Percentiles rank a stretch among this genome's conserved stretches.
phyloP scores from a whole-genome alignment of 2,113 vertebrate genomes.

The Loxodonta africana region DNA sequence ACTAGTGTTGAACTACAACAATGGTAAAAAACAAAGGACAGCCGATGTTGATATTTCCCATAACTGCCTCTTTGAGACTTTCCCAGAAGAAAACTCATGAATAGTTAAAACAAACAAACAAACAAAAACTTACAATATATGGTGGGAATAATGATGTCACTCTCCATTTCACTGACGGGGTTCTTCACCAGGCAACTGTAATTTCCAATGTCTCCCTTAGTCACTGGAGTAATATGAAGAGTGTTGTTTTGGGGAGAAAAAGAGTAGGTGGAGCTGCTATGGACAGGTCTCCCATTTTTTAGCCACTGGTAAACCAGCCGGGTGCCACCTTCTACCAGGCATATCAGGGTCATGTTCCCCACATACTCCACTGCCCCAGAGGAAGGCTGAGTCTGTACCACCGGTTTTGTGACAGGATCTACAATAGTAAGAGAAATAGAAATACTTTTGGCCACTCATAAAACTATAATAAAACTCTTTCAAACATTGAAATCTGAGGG shows the following conservation, averaged over 20 bases:
- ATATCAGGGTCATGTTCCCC: conserved; percentile 90
- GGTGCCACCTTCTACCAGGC: conserved; percentile 86
- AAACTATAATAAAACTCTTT: not conserved
- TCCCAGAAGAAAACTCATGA: not conserved
- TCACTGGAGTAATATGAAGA: conserved; percentile 88
- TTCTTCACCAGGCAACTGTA: conserved; percentile 91
- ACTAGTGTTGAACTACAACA: not conserved
- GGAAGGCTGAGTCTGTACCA: conserved; percentile 85
- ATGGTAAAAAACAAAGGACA: not conserved
- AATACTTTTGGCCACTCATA: not conserved
- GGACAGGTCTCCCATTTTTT: conserved; percentile 87
- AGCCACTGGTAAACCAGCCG: conserved; percentile 89
- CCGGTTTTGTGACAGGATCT: conserved; percentile 89
- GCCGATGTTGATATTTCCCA: not conserved
- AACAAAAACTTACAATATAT: conserved; percentile 91
- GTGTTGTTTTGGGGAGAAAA: conserved; percentile 87
- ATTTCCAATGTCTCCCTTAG: conserved; percentile 90
- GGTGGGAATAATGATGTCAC: conserved; percentile 87
- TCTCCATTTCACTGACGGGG: conserved; percentile 88
- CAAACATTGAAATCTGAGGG: not conserved
- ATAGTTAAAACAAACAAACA: not conserved
- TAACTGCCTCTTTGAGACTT: not conserved
- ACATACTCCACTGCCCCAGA: conserved; percentile 89
- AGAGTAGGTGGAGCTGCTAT: conserved; percentile 77
- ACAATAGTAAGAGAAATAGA: conserved; percentile 60